These are phyloP conservation scores for Toxotes lorentzi DNA, from an alignment of 2,797 vertebrate genomes.

Conservation along the genomic window DNA sequence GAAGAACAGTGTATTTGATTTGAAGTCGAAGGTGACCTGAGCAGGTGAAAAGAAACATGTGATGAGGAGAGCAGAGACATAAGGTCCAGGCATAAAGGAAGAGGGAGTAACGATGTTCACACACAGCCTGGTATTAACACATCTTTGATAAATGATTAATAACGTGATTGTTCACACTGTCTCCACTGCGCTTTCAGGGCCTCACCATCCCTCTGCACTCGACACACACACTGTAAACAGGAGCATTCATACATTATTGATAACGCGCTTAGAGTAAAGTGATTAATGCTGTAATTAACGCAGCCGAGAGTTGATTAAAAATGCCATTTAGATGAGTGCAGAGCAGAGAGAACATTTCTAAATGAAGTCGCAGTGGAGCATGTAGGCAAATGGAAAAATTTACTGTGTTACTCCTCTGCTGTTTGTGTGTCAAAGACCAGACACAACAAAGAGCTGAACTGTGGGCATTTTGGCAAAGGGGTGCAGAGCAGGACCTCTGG, in stretches of 20 bases:
- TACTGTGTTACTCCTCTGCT: neutral
- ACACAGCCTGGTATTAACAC: neutral
- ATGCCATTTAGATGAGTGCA: slow-evolving; percentile 6
- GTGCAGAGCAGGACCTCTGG: too few species aligned
- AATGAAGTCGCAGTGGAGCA: neutral
- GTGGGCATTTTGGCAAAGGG: too few species aligned
- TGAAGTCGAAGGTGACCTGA: too few species aligned
- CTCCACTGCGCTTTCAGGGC: neutral
- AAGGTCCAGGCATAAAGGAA: neutral
- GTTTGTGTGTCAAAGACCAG: neutral
- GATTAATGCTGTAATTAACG: slow-evolving; percentile 32
- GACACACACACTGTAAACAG: neutral
- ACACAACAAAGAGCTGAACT: neutral
- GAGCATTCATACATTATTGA: slow-evolving; percentile 21
- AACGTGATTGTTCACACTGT: neutral
- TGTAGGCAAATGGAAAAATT: neutral
- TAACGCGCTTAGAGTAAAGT: slow-evolving; percentile 8
- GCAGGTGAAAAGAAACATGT: too few species aligned
- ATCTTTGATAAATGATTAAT: slow-evolving; percentile 29
- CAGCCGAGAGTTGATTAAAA: slow-evolving; percentile 23
- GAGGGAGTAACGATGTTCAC: neutral
- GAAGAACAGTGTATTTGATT: too few species aligned
- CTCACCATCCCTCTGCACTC: neutral
- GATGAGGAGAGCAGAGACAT: neutral
- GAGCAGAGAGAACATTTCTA: neutral